A percentile compares a stretch with the other conserved stretches of the same genome.
phyloP scores from a whole-genome alignment of 2,888 invertebrate species.

The Epistrophella euchroma region DNA sequence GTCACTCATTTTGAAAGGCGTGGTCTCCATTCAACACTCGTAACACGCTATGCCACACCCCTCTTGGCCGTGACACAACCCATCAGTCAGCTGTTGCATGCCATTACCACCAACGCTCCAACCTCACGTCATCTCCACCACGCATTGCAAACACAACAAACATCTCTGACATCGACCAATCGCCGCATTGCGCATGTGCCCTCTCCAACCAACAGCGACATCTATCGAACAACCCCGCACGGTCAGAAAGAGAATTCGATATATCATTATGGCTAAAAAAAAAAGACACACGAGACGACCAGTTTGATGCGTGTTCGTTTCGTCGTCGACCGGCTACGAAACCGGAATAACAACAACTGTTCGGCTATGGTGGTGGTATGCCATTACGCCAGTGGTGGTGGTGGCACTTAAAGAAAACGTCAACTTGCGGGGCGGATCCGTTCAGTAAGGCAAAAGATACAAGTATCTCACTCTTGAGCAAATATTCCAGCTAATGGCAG shows the following conservation, averaged over 20 bases:
- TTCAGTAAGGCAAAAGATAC: slow-evolving; percentile 28
- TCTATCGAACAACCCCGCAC: slow-evolving; percentile 66
- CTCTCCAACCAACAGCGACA: slow-evolving; percentile 73
- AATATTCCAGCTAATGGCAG: slow-evolving; percentile 49
- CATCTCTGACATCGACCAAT: slow-evolving; percentile 63
- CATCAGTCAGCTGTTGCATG: slow-evolving; percentile 74
- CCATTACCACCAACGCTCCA: slow-evolving; percentile 60
- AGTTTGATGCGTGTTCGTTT: slow-evolving; percentile 53
- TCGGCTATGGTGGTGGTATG: slow-evolving; percentile 47
- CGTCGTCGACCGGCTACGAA: slow-evolving; percentile 62
- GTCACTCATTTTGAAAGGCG: slow-evolving; percentile 71
- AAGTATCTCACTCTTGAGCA: slow-evolving; percentile 54
- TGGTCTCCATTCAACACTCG: slow-evolving; percentile 35
- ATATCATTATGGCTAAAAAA: slow-evolving; percentile 69
- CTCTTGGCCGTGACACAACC: slow-evolving; percentile 39
- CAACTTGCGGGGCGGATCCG: slow-evolving; percentile 38
- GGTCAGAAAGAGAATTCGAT: slow-evolving; percentile 60
- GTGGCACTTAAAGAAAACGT: slow-evolving; percentile 5
- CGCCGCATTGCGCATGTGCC: slow-evolving; percentile 68
- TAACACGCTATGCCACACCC: slow-evolving; percentile 51
- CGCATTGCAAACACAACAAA: slow-evolving; percentile 60
- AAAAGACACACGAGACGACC: slow-evolving; percentile 49
- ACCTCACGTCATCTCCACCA: slow-evolving; percentile 47
- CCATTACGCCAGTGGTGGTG: slow-evolving; percentile 29
- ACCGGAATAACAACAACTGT: slow-evolving; percentile 74